phyloP scores from a whole-genome alignment of 2,888 invertebrate genomes.

The Nymphalis c-album region DNA sequence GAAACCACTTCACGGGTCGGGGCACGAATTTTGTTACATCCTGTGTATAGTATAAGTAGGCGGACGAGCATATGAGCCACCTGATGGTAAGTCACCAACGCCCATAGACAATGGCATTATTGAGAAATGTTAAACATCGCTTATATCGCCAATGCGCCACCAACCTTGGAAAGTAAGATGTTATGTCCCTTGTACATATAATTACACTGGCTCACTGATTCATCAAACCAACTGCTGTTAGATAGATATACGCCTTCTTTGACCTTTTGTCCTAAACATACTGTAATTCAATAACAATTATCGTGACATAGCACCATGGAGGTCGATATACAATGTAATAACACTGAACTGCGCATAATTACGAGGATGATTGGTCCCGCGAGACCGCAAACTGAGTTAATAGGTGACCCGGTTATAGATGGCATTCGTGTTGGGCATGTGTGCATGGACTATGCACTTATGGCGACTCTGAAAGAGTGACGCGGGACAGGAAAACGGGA shows the following conservation, averaged over 20 bases:
- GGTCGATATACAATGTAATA: constrained; percentile 16
- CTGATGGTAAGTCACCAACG: no score
- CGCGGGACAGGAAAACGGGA: constrained; percentile 1
- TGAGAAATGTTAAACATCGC: no score
- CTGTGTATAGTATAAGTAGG: no score
- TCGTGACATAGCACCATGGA: constrained; percentile 4
- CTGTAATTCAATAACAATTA: constrained; percentile 10
- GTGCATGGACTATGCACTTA: constrained; percentile 23
- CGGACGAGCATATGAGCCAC: no score
- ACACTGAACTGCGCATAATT: constrained; percentile 26
- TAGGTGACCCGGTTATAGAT: constrained; percentile 37
- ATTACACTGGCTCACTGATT: no score
- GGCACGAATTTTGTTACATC: no score
- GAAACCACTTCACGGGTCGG: no score
- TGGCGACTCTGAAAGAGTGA: constrained; percentile 14
- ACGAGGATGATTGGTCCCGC: constrained; percentile 30
- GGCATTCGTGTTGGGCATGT: constrained; percentile 28
- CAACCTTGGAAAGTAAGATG: no score
- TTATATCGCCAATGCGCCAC: no score
- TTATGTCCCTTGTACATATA: no score
- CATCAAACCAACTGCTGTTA: no score
- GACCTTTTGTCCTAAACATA: not conserved
- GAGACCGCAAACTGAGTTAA: constrained; percentile 32
- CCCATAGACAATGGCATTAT: no score
- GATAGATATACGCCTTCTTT: not conserved